Conservation (phyloP, 2,888 invertebrate genomes). For the Nineta flava region DNA sequence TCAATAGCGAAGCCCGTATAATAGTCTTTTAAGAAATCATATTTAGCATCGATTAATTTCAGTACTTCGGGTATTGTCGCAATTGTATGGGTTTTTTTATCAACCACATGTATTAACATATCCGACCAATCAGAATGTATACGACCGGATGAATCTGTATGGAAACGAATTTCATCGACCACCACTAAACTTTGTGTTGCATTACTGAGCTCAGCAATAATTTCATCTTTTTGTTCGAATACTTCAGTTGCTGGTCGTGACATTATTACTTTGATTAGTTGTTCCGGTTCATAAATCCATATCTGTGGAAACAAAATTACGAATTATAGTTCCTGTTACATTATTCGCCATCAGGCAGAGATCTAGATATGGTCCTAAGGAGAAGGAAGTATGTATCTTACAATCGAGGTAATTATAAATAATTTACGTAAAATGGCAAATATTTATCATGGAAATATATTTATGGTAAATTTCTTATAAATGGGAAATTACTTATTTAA, state of each 20-base stretch:
- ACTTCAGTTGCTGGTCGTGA: conserved; percentile 69
- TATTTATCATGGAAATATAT: too few species aligned
- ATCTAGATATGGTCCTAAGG: background rate
- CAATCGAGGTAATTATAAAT: too few species aligned
- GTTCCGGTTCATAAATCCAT: conserved; percentile 77
- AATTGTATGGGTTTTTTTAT: conserved; percentile 54
- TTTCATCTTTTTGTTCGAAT: conserved; percentile 49
- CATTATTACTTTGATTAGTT: conserved; percentile 69
- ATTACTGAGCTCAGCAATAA: conserved; percentile 53
- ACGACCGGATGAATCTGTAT: conserved; percentile 44
- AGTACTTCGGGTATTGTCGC: conserved; percentile 62
- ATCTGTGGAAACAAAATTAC: conserved; percentile 37
- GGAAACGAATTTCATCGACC: conserved; percentile 60
- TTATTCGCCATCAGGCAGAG: background rate
- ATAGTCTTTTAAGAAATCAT: conserved; percentile 68
- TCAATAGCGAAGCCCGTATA: conserved; percentile 59
- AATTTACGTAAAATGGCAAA: too few species aligned
- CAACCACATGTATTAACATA: conserved; percentile 70
- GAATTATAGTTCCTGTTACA: too few species aligned
- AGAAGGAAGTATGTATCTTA: too few species aligned
- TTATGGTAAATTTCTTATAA: too few species aligned
- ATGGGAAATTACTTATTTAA: too few species aligned
- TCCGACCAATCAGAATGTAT: conserved; percentile 67
- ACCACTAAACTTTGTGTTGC: conserved; percentile 66
- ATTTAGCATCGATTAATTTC: conserved; percentile 68